Evolutionary conservation across 1,140 invertebrate species (phyloP).

Genomic region (Battus philenor): DNA sequence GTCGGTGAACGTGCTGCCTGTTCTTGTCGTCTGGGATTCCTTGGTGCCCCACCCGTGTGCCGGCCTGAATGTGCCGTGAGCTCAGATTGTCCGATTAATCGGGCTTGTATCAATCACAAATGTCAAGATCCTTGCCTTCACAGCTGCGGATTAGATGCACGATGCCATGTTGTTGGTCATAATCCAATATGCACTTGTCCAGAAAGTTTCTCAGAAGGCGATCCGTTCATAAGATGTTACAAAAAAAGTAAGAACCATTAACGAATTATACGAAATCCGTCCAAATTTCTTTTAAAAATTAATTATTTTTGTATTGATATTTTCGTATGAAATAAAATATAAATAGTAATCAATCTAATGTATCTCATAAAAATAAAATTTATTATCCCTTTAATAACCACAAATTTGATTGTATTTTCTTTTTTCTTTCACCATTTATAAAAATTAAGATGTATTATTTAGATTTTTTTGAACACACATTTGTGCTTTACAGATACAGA

Average conservation of each 20-base stretch:
- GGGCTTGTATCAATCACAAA: constrained; percentile 87
- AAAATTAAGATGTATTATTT: too few species aligned
- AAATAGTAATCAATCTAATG: too few species aligned
- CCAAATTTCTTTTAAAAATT: too few species aligned
- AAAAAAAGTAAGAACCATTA: constrained; percentile 81
- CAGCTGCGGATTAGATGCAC: constrained; percentile 86
- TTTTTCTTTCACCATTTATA: too few species aligned
- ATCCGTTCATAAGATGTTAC: constrained; percentile 87
- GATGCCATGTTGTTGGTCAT: constrained; percentile 88
- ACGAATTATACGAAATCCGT: too few species aligned
- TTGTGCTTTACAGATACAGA: too few species aligned
- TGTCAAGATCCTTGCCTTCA: constrained; percentile 89
- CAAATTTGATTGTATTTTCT: too few species aligned
- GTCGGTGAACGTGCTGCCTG: constrained; percentile 84
- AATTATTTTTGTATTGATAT: too few species aligned
- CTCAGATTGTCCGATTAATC: constrained; percentile 83
- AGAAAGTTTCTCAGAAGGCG: constrained; percentile 81
- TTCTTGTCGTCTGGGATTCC: constrained; percentile 85
- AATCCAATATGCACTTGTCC: constrained; percentile 91
- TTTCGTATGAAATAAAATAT: too few species aligned
- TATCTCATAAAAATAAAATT: too few species aligned
- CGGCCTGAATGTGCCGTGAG: constrained; percentile 88
- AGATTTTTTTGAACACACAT: too few species aligned
- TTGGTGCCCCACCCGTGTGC: constrained; percentile 85
- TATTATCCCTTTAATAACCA: too few species aligned